Evolutionary conservation across 30 jellyfish, hydroid and myxozoan species (phyloP), one percentile per base, ranked within the genome.

Genomic region (Cassiopea andromeda): DNA sequence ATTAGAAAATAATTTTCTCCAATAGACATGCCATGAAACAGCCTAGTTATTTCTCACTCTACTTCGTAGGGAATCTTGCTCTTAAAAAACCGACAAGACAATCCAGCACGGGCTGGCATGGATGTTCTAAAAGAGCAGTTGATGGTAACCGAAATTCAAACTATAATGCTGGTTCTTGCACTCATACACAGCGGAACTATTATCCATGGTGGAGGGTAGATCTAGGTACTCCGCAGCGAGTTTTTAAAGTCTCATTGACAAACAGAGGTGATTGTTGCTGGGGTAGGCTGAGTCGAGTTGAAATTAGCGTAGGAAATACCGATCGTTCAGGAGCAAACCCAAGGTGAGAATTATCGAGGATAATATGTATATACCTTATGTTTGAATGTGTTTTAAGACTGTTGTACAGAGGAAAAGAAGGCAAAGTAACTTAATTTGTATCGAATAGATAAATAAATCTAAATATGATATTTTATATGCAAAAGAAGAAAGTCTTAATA

Each of bases 141-240:
- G 93, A 85, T 61, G 93, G 93, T 1, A 85, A 59, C 73, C 44
- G 60, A 19, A 85, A 85, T 48, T 17, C 81, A 15, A 17, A 73
- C 6, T 73, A 66, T 79, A 14, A 47, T 17, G 82, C 49, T 48
- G 44, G 74, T 18, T 73, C 93, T 7, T 85, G 93, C 59, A 85
- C 87, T 7, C 85, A 69, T 19, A 85, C 93, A 1, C 50, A 54
- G 61, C 7, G 44, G 43, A 74, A 58, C 69, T 16, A 46, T 80
- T 57, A 44, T 69, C 93, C 93, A 38, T 85, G 93, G 93, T 85
- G 93, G 93, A 58, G 93, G 49, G 93, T 85, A n/a, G 93, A 85
- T 27, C 58, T 85, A 44, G 73, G 87, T 59, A 57, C 76, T 2
- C 73, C 46, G 3, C 83, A 71, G 82, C 83, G 79, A 12, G 82